Evolutionary conservation across 1,140 invertebrate genomes (phyloP).

Genomic region (Trypoxylus dichotomus): DNA sequence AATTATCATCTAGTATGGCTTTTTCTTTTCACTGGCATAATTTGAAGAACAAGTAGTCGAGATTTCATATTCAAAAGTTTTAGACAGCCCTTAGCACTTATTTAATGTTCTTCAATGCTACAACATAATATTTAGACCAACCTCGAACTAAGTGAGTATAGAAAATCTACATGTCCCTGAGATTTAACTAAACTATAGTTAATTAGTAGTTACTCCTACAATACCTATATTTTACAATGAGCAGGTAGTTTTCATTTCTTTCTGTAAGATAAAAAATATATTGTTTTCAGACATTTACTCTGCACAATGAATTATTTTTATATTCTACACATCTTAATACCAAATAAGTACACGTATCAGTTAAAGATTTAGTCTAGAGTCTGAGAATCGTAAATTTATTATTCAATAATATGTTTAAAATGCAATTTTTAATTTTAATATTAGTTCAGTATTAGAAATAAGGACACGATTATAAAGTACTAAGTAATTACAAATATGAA

Average conservation of each 20-base stretch:
- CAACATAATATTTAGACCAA: neutral
- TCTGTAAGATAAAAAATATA: neutral
- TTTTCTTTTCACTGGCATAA: conserved; percentile 6
- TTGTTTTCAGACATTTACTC: neutral
- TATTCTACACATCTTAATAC: neutral
- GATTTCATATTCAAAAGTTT: neutral
- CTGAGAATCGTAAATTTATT: no score
- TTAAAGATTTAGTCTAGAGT: no score
- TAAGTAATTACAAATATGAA: no score
- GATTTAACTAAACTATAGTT: conserved; percentile 7
- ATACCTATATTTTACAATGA: conserved; percentile 16
- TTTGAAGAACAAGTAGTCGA: neutral
- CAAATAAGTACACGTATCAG: neutral
- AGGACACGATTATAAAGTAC: no score
- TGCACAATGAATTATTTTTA: neutral
- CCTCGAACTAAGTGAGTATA: neutral
- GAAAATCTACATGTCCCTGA: conserved; percentile 18
- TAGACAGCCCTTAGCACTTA: neutral
- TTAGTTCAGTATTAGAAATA: no score
- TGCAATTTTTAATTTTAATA: no score
- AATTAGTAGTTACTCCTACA: neutral
- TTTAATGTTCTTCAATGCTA: neutral
- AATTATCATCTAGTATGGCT: conserved; percentile 19
- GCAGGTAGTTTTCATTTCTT: neutral
- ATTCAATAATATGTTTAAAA: no score